Percentiles rank a stretch among this genome's conserved stretches.
Conservation (phyloP, 2,113 vertebrate genomes). For the Psilopogon haemacephalus region DNA sequence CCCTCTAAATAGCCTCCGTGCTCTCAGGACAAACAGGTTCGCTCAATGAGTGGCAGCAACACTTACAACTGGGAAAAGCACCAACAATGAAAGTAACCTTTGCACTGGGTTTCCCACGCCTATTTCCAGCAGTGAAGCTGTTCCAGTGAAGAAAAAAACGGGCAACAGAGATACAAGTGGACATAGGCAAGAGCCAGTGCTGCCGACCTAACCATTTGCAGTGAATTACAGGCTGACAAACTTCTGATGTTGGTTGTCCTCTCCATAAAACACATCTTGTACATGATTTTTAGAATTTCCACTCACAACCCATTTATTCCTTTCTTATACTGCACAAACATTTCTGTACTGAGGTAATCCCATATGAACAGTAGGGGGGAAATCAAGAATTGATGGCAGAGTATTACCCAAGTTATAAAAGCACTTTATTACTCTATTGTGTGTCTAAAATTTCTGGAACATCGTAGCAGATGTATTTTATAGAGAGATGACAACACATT, state of each 20-base stretch:
- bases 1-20: not conserved
- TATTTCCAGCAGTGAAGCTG: not conserved
- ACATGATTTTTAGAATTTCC: not conserved
- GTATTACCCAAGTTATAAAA: slow-evolving; percentile 48
- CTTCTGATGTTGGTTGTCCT: not conserved
- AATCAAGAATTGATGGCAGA: slow-evolving; percentile 35
- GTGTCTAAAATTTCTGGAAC: slow-evolving; percentile 59
- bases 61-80: not conserved
- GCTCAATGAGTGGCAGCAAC: not conserved
- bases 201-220: not conserved
- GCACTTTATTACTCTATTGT: slow-evolving; percentile 64
- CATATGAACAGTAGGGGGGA: slow-evolving; percentile 46
- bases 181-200: rapidly evolving
- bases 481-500: slow-evolving; percentile 38
- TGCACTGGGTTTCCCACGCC: not conserved
- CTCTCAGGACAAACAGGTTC: not conserved
- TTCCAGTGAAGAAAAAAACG: not conserved
- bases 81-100: not conserved
- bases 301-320: not conserved
- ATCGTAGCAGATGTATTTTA: slow-evolving; percentile 61
- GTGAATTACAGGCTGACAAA: not conserved
- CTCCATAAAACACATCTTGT: not conserved
- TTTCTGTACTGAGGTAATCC: slow-evolving; percentile 49
- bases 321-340: not conserved
- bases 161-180: not conserved